Evolutionary conservation across 2,888 invertebrate species (phyloP).

Genomic region (Drosophila trichaetosa): DNA sequence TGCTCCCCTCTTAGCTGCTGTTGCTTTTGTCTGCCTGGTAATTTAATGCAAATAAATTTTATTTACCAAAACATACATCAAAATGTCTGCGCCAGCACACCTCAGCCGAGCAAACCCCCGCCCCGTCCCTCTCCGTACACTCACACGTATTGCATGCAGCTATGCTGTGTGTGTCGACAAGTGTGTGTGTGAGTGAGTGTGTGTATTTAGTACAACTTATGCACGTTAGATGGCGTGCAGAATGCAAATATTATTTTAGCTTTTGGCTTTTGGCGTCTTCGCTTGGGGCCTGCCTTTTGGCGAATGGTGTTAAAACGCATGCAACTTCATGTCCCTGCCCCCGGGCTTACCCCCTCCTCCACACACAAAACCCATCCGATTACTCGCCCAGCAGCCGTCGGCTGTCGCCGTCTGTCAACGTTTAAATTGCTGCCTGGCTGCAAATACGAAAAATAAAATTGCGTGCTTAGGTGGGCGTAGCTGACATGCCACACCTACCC

Average conservation of each 20-base stretch:
- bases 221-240: conserved; percentile 79
- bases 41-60: conserved; percentile 83
- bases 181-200: conserved; percentile 28
- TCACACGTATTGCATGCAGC: conserved; percentile 30
- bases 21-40: conserved; percentile 68
- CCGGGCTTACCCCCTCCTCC: not conserved
- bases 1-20: conserved; percentile 17
- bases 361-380: conserved; percentile 2
- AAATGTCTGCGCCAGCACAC: conserved; percentile 78
- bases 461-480: conserved; percentile 79
- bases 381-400: conserved; percentile 60
- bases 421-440: conserved; percentile 74
- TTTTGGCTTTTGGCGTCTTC: conserved; percentile 68
- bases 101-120: conserved; percentile 23
- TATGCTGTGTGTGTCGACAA: conserved; percentile 11
- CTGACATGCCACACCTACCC: conserved; percentile 77
- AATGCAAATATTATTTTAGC: conserved; percentile 81
- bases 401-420: conserved; percentile 74
- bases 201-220: conserved; percentile 60
- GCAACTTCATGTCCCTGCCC: conserved; percentile 45
- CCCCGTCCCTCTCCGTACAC: not conserved
- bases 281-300: conserved; percentile 47
- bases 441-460: conserved; percentile 61
- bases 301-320: conserved; percentile 81
- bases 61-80: conserved; percentile 81